phyloP scores from a whole-genome alignment of 2,113 vertebrate species.

The Carassius auratus region DNA sequence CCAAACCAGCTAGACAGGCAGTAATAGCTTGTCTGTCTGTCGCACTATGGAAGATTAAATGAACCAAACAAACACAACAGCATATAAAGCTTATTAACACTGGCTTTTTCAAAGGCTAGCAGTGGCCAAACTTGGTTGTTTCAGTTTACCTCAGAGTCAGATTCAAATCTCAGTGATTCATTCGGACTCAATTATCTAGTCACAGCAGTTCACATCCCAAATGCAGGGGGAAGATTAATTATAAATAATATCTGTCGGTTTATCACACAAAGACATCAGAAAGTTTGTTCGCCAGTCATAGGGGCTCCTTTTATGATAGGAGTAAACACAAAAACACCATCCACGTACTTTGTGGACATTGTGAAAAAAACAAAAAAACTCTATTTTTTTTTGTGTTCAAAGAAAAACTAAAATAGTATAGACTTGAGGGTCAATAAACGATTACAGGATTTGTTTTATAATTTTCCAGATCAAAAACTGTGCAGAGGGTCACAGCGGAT shows the following conservation, averaged over 20 bases:
- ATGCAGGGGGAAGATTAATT: too few species aligned
- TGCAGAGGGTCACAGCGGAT: neutral
- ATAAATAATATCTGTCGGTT: neutral
- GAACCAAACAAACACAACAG: slow-evolving; percentile 30
- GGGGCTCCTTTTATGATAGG: neutral
- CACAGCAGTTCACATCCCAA: neutral
- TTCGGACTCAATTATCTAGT: neutral
- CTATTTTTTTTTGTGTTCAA: neutral
- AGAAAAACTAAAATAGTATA: neutral
- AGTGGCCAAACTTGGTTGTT: slow-evolving; percentile 31
- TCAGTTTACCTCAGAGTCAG: neutral
- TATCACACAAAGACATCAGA: neutral
- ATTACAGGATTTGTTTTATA: slow-evolving; percentile 1
- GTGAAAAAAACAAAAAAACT: too few species aligned
- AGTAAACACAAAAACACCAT: too few species aligned
- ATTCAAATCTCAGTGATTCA: neutral
- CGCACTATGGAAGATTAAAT: slow-evolving; percentile 19
- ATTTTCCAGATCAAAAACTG: slow-evolving; percentile 23
- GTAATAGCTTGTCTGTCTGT: slow-evolving; percentile 36
- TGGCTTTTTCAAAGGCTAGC: slow-evolving; percentile 47
- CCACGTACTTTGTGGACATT: neutral
- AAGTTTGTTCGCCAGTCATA: neutral
- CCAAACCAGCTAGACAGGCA: slow-evolving; percentile 1
- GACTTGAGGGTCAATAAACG: neutral
- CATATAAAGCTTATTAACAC: slow-evolving; percentile 24